These are phyloP conservation scores for Leguminivora glycinivorella DNA, from an alignment of 1,140 invertebrate species.

Conservation along the genomic window DNA sequence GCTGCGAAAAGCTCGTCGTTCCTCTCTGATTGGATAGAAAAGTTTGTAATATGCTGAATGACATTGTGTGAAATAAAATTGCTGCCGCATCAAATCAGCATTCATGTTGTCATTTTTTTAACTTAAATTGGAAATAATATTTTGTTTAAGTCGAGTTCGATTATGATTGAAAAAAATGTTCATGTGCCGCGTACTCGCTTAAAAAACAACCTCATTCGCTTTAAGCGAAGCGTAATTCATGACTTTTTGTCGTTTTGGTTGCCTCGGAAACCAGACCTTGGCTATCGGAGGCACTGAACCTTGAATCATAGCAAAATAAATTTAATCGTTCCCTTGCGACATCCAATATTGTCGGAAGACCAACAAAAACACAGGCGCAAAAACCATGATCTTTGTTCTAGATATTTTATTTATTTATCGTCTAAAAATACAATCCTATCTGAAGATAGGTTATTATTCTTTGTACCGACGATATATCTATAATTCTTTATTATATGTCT, in stretches of 20 bases:
- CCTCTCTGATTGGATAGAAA: conserved; percentile 19
- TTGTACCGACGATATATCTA: not conserved
- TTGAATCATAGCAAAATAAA: conserved; percentile 44
- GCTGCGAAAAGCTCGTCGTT: not conserved
- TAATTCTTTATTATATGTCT: not conserved
- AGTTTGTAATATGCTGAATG: conserved; percentile 27
- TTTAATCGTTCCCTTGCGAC: conserved; percentile 23
- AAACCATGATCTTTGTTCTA: conserved; percentile 29
- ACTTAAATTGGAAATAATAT: conserved; percentile 13
- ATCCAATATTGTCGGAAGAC: conserved; percentile 32
- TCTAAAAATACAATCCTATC: not conserved
- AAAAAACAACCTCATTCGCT: conserved; percentile 16
- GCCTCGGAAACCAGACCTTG: conserved; percentile 51
- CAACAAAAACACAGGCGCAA: conserved; percentile 40
- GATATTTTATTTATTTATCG: not conserved
- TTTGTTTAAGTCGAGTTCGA: not conserved
- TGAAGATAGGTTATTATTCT: not conserved
- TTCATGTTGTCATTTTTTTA: conserved; percentile 10
- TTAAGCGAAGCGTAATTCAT: conserved; percentile 22
- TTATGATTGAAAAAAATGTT: not conserved
- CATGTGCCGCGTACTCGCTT: not conserved
- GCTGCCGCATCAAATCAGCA: not conserved
- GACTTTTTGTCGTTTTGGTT: conserved; percentile 44
- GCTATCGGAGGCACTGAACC: conserved; percentile 43
- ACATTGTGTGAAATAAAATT: conserved; percentile 8